These are phyloP conservation scores for Tortrix viridana DNA, from an alignment of 2,888 invertebrate genomes.

Conservation along the genomic window DNA sequence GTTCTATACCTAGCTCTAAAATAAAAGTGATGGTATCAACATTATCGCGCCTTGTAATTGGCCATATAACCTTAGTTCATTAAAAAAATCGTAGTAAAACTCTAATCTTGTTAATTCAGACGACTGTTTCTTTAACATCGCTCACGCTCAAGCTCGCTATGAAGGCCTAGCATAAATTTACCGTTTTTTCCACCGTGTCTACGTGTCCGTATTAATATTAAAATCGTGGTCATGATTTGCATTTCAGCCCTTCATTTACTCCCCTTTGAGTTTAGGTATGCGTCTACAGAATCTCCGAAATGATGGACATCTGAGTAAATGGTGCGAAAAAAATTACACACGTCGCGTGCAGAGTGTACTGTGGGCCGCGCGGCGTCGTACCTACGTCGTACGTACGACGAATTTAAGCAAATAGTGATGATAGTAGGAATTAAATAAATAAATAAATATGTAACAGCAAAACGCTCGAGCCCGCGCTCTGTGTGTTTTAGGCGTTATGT, in stretches of 20 bases:
- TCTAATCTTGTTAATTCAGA: background rate
- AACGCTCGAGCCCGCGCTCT: too few species aligned
- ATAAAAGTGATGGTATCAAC: too few species aligned
- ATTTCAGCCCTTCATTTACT: constrained; percentile 61
- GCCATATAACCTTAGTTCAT: background rate
- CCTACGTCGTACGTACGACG: background rate
- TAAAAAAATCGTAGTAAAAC: background rate
- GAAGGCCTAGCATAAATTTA: constrained; percentile 24
- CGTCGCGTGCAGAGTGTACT: constrained; percentile 45
- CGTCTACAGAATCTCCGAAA: constrained; percentile 64
- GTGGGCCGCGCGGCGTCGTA: constrained; percentile 15
- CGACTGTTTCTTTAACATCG: constrained; percentile 6
- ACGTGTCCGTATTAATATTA: constrained; percentile 68
- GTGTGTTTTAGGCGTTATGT: too few species aligned
- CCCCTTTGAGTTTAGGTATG: constrained; percentile 49
- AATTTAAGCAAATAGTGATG: background rate
- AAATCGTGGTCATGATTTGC: constrained; percentile 69
- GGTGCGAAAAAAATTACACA: constrained; percentile 75
- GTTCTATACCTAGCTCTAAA: too few species aligned
- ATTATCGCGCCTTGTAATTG: too few species aligned
- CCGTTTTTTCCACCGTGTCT: constrained; percentile 44
- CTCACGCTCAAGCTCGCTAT: constrained; percentile 15
- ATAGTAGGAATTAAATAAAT: too few species aligned
- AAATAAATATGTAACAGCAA: too few species aligned
- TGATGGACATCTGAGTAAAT: constrained; percentile 78